phyloP scores from a whole-genome alignment of 2,797 vertebrate species.

The Dicrostonyx torquatus region DNA sequence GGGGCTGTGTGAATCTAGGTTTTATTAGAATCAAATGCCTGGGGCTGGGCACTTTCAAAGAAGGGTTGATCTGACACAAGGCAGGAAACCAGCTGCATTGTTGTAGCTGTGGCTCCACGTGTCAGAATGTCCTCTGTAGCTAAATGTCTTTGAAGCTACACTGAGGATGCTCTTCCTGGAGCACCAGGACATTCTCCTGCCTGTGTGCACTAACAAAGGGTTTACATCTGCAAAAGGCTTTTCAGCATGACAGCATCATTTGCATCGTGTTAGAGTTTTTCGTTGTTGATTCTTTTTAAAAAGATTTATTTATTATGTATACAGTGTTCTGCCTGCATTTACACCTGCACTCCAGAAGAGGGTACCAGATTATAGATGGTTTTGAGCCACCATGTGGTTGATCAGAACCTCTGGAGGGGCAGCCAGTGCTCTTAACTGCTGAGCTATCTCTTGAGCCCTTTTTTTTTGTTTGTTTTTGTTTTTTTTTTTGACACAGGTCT shows the following conservation, averaged over 20 bases:
- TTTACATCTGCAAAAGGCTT: not conserved
- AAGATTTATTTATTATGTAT: not conserved
- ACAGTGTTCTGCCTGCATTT: not conserved
- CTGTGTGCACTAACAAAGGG: not conserved
- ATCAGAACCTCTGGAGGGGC: not conserved
- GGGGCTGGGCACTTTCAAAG: not conserved
- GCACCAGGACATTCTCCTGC: not conserved
- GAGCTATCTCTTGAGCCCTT: not conserved
- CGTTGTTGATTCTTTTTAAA: not conserved
- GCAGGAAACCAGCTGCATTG: not conserved
- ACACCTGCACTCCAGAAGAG: not conserved
- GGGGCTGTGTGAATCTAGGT: not conserved
- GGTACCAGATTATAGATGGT: not conserved
- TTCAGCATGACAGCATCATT: not conserved
- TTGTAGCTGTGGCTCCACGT: not conserved
- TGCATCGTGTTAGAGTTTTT: not conserved
- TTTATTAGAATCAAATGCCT: not conserved
- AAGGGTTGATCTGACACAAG: not conserved
- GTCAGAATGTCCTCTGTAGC: not conserved
- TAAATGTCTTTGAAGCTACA: not conserved
- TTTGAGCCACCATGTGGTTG: not conserved
- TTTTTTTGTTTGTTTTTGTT: not conserved
- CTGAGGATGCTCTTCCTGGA: not conserved
- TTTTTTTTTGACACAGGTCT: not conserved
- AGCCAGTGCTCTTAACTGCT: not conserved